phyloP scores from a whole-genome alignment of 2,888 invertebrate genomes.

The Alloscopus bannaensis region DNA sequence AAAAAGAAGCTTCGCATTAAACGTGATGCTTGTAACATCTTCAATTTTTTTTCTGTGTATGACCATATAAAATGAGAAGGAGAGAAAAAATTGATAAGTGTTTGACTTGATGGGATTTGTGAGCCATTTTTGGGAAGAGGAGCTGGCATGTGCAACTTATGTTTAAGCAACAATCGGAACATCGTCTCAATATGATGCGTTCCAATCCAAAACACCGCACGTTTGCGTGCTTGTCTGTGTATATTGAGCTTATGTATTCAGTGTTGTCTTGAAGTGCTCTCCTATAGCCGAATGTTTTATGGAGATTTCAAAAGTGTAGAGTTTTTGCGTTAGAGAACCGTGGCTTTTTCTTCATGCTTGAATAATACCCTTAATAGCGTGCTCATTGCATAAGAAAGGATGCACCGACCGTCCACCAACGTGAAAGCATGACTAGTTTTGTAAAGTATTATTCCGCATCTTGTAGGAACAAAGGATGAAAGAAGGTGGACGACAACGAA shows the following conservation, averaged over 20 bases:
- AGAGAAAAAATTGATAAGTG: background rate
- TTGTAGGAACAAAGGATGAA: background rate
- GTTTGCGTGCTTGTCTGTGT: background rate
- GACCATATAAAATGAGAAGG: constrained; percentile 43
- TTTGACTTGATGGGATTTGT: constrained; percentile 23
- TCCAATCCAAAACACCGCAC: background rate
- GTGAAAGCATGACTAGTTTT: background rate
- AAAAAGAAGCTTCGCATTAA: background rate
- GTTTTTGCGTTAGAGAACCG: too few species aligned
- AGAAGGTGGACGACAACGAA: background rate
- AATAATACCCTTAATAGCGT: constrained; percentile 10
- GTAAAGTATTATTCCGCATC: background rate
- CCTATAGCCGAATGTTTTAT: background rate
- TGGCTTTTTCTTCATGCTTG: too few species aligned
- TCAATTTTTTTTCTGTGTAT: constrained; percentile 30
- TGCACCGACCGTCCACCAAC: background rate
- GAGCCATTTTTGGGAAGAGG: constrained; percentile 39
- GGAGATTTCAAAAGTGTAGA: constrained; percentile 24
- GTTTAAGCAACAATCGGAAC: constrained; percentile 20
- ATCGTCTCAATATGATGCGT: background rate
- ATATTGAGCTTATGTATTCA: background rate
- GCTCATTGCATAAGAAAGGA: background rate
- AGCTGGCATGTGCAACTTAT: constrained; percentile 18
- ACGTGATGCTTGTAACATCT: constrained; percentile 16
- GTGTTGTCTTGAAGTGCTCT: background rate